These are phyloP conservation scores for Rhegmatorhina hoffmannsi DNA, from an alignment of 2,113 vertebrate genomes.

Conservation along the genomic window DNA sequence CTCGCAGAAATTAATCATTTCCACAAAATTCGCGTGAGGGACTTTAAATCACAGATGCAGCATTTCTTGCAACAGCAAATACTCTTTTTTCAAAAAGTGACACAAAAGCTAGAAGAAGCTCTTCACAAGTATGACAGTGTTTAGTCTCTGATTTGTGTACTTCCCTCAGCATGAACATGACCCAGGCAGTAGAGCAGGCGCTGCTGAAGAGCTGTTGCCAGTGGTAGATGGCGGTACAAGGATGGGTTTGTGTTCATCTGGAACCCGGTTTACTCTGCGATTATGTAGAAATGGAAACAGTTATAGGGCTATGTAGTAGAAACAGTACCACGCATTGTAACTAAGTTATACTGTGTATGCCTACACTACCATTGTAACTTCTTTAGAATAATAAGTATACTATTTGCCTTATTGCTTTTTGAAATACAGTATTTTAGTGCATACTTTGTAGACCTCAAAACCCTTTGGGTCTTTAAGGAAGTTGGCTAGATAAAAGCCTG, in stretches of 20 bases:
- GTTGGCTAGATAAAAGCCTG: constrained; percentile 70
- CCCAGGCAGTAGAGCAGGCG: constrained; percentile 20
- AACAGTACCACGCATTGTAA: constrained; percentile 80
- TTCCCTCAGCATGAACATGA: not conserved
- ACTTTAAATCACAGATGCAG: constrained; percentile 97
- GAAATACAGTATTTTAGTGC: constrained; percentile 75
- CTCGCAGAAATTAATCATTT: constrained; percentile 98
- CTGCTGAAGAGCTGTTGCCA: constrained; percentile 66
- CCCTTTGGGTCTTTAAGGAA: constrained; percentile 74
- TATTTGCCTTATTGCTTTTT: constrained; percentile 85
- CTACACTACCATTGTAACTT: constrained; percentile 83
- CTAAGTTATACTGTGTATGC: constrained; percentile 82
- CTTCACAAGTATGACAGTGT: constrained; percentile 92
- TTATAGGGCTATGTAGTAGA: constrained; percentile 76
- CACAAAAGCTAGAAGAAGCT: constrained; percentile 93
- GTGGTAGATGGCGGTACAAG: constrained; percentile 65
- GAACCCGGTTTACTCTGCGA: constrained; percentile 31
- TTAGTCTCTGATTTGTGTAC: constrained; percentile 70
- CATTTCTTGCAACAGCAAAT: constrained; percentile 97
- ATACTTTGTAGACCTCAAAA: constrained; percentile 79
- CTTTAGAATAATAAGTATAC: constrained; percentile 77
- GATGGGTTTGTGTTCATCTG: constrained; percentile 65
- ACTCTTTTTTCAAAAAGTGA: constrained; percentile 94
- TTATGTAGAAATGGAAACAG: constrained; percentile 72
- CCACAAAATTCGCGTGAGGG: constrained; percentile 93